A percentile compares a stretch with the other conserved stretches of the same genome.
phyloP scores from a whole-genome alignment of 2,797 vertebrate species.

The Eurystomus glaucurus region DNA sequence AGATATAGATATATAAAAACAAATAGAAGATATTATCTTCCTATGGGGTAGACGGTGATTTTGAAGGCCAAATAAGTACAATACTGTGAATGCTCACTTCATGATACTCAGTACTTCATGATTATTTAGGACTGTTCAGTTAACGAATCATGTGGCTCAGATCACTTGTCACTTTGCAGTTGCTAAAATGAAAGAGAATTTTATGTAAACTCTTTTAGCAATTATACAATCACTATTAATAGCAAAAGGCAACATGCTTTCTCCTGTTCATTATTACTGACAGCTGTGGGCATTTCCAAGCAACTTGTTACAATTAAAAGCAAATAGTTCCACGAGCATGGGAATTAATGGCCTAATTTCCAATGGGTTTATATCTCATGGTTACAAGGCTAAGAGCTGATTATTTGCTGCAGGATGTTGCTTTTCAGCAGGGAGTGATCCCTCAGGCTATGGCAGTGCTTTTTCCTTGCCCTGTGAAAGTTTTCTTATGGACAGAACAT shows the following conservation, averaged over 20 bases:
- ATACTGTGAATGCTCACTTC: neutral
- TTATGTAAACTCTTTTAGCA: conserved; percentile 14
- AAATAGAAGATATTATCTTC: neutral
- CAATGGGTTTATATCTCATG: neutral
- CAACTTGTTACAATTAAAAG: conserved; percentile 52
- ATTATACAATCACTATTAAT: conserved; percentile 2
- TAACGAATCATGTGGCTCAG: conserved; percentile 33
- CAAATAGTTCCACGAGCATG: neutral
- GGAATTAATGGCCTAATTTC: conserved; percentile 43
- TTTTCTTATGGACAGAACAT: conserved; percentile 48
- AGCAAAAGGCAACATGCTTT: conserved; percentile 16
- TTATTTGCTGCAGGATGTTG: conserved; percentile 37
- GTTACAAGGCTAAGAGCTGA: neutral
- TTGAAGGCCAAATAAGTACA: neutral
- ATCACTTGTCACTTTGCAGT: conserved; percentile 31
- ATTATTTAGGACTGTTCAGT: conserved; percentile 33
- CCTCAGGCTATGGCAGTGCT: neutral
- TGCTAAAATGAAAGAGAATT: conserved; percentile 55
- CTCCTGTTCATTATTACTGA: conserved; percentile 28
- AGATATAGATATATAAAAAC: neutral
- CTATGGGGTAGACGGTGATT: neutral
- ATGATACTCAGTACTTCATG: neutral
- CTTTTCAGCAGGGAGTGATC: neutral
- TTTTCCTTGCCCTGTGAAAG: conserved; percentile 59
- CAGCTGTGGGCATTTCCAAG: conserved; percentile 14